Evolutionary conservation across 1,140 invertebrate species (phyloP).

Genomic region (Danaus melanippus): DNA sequence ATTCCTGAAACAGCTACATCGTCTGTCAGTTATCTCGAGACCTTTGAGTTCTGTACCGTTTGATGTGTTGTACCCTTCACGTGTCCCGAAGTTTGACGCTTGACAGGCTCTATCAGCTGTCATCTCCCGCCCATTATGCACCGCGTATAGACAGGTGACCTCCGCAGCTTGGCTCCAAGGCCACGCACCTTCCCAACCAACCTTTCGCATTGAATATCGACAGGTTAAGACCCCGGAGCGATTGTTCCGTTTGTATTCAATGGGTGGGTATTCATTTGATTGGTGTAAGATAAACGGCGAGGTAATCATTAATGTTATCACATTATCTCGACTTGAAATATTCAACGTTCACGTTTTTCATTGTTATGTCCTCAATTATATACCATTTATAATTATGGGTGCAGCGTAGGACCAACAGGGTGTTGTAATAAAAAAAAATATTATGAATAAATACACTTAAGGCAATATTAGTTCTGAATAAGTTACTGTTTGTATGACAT

Average conservation of each 20-base stretch:
- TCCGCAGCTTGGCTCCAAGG: conserved; percentile 41
- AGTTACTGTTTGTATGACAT: no score
- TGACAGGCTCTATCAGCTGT: conserved; percentile 42
- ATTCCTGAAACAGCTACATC: no score
- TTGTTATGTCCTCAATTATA: no score
- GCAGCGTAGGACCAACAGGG: no score
- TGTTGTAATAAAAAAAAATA: no score
- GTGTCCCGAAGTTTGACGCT: conserved; percentile 14
- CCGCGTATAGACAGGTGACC: conserved; percentile 44
- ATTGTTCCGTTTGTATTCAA: conserved; percentile 27
- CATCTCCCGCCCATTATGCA: conserved; percentile 50
- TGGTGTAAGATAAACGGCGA: conserved; percentile 14
- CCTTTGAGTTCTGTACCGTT: conserved; percentile 5
- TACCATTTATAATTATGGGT: no score
- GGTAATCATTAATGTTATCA: not conserved
- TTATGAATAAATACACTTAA: no score
- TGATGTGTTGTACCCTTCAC: conserved; percentile 9
- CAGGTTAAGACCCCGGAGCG: conserved; percentile 22
- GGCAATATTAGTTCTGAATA: no score
- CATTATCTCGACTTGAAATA: no score
- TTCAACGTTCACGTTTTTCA: no score
- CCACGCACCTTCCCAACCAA: conserved; percentile 24
- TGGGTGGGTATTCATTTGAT: conserved; percentile 21
- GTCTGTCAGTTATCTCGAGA: conserved; percentile 1
- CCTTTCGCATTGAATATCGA: conserved; percentile 29